A percentile compares a stretch with the other conserved stretches of the same genome.
Evolutionary conservation across 2,113 vertebrate species (phyloP).

Genomic region (Gallinago media): DNA sequence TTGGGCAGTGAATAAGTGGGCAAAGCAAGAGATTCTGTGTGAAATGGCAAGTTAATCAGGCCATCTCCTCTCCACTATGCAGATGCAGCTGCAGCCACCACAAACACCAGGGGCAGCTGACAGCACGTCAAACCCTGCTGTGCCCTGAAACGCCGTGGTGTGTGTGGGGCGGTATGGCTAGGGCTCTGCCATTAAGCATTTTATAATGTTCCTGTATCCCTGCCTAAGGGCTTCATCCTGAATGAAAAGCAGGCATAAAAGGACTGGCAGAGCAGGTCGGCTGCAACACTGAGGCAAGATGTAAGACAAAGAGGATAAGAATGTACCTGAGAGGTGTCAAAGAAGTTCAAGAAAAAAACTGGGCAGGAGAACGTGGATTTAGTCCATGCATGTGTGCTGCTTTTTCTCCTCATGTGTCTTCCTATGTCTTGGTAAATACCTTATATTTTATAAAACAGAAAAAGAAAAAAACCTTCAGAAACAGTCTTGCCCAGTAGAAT

Average conservation of each 20-base stretch:
- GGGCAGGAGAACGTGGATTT: neutral
- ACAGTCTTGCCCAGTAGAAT: neutral
- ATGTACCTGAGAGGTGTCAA: neutral
- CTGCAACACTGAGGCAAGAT: neutral
- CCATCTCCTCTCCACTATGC: neutral
- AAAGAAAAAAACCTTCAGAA: neutral
- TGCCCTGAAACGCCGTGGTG: neutral
- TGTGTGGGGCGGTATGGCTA: accelerated
- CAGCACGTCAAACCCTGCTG: neutral
- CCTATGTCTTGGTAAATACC: neutral
- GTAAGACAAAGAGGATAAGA: neutral
- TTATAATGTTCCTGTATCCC: neutral
- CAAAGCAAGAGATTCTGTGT: neutral
- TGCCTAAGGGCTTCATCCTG: neutral
- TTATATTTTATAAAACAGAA: neutral
- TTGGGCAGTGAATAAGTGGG: neutral
- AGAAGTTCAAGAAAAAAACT: neutral
- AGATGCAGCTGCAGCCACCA: neutral
- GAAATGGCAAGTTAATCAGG: neutral
- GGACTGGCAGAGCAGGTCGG: neutral
- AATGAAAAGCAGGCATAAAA: neutral
- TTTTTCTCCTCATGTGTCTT: neutral
- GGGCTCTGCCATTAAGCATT: neutral
- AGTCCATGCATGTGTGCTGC: neutral
- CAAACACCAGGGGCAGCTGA: neutral